phyloP scores from a whole-genome alignment of 2,797 vertebrate species.

The Anisognathus igniventris region DNA sequence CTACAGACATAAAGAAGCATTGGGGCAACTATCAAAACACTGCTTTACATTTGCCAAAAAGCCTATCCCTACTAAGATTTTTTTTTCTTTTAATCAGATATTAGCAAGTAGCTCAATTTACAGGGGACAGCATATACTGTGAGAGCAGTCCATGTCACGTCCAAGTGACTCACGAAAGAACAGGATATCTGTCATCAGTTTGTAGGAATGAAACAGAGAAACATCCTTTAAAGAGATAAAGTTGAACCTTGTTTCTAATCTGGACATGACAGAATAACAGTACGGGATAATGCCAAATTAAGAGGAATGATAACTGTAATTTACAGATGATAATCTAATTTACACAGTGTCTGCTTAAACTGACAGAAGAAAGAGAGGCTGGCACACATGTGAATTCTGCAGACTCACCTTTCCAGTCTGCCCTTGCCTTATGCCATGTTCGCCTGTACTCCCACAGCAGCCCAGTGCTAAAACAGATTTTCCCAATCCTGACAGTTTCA shows the following conservation, averaged over 20 bases:
- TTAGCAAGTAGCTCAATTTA: neutral
- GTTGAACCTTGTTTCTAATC: neutral
- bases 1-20: neutral
- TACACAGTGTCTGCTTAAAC: neutral
- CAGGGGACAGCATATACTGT: neutral
- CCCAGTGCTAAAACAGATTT: neutral
- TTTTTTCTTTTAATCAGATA: neutral
- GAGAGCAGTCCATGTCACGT: neutral
- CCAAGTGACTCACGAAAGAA: neutral
- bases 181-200: neutral
- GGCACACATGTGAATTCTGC: fast-evolving
- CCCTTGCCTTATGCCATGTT: fast-evolving
- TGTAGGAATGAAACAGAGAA: neutral
- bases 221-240: neutral
- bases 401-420: neutral
- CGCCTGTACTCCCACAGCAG: neutral
- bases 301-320: neutral
- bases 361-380: neutral
- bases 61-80: neutral
- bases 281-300: neutral
- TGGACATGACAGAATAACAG: neutral
- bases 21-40: neutral
- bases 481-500: neutral
- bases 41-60: neutral
- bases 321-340: neutral